phyloP scores from a whole-genome alignment of 2,888 invertebrate species.

The Lycaena phlaeas region DNA sequence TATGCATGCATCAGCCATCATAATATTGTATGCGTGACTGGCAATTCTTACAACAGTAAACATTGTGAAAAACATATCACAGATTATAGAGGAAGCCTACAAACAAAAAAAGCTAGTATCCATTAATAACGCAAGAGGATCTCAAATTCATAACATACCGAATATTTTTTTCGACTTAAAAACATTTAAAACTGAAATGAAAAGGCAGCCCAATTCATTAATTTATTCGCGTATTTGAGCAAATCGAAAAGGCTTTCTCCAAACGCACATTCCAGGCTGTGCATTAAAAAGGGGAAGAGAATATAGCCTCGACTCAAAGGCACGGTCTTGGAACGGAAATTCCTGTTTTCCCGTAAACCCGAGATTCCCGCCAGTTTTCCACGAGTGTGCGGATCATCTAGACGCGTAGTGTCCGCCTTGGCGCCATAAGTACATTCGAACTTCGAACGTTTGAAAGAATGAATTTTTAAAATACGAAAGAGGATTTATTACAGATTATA shows the following conservation, averaged over 20 bases:
- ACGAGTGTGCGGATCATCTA: conserved; percentile 30
- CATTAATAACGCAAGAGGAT: no score
- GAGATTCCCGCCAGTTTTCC: conserved; percentile 41
- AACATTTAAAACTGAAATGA: neutral
- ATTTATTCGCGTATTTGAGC: neutral
- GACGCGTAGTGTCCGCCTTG: conserved; percentile 21
- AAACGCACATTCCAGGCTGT: neutral
- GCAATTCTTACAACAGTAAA: no score
- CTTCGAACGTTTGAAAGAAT: neutral
- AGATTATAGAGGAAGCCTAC: no score
- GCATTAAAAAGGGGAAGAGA: neutral
- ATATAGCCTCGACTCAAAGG: neutral
- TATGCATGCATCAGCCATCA: no score
- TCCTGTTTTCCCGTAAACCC: conserved; percentile 20
- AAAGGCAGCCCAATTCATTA: neutral
- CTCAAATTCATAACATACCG: no score
- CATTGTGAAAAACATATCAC: no score
- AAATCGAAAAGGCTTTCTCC: neutral
- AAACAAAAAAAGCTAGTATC: no score
- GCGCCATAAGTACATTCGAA: neutral
- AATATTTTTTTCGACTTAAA: no score
- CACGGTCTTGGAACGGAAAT: neutral
- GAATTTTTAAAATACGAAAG: neutral
- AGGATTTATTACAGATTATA: neutral
- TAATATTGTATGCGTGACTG: no score